Evolutionary conservation across 2,113 vertebrate species (phyloP), one percentile per base, ranked within the genome.

Genomic region (Cacatua alba): DNA sequence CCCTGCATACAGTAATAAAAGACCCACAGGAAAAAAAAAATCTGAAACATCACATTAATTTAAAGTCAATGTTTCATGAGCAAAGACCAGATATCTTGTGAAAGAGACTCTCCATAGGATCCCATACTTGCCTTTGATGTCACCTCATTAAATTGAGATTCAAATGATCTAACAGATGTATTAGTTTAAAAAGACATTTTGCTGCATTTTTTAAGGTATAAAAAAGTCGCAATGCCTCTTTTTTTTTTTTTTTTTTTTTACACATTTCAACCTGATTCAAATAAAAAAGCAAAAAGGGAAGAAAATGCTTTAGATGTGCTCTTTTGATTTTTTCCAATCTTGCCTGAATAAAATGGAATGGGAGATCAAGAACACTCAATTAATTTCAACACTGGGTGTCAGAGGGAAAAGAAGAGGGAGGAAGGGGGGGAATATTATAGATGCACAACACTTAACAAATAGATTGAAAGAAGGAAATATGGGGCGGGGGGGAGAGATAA

Each of bases 81-180:
- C 94, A 97, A 96, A 97, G 95, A 97, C 95, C 96, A 98, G 96
- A 95, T 98, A 98, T 88, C 94, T 95, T 64, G 62, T 74, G 80
- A 94, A 97, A 97, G 95, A 97, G 94, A 93, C 84, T 93, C 92
- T 97, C 95, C 74, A 63, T 90, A 96, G 94, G 92, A 96, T 93
- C 92, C 95, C 92, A 65, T 88, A 91, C 88, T 95, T 82, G 87
- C 67, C 97, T 98, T 98, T 98, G 97, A 98, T 98, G 98, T 98
- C 92, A 97, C 95, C 97, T 98, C 98, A 98, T 98, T 98, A 98
- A 98, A 98, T 88, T 96, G 97, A 96, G 95, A 98, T 98, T 98
- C 98, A 98, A 98, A 98, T 97, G 95, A 98, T 98, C 98, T 98
- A 98, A 98, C 98, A 98, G 97, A 98, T 97, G 98, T 98, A 98